These are phyloP conservation scores for Dynastes maya DNA, from an alignment of 2,888 invertebrate species.

Conservation along the genomic window DNA sequence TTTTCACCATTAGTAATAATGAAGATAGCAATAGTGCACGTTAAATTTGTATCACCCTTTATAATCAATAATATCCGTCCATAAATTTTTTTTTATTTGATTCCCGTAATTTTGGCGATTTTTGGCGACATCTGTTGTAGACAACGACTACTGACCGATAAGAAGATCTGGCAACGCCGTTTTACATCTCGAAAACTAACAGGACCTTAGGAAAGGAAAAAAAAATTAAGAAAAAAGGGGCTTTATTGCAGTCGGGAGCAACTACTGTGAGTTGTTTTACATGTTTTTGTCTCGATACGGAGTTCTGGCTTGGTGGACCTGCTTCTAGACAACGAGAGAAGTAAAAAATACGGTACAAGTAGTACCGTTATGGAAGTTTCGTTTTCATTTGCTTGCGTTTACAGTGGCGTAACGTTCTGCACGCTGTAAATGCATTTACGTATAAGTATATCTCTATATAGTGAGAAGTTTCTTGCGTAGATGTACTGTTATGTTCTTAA, in stretches of 20 bases:
- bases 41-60: too few species aligned
- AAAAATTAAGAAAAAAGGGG: not conserved
- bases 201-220: not conserved
- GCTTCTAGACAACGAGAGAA: slow-evolving; percentile 1
- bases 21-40: too few species aligned
- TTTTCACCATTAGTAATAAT: too few species aligned
- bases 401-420: slow-evolving; percentile 16
- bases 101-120: too few species aligned
- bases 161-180: not conserved
- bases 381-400: slow-evolving; percentile 10
- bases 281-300: not conserved
- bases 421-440: not conserved
- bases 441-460: too few species aligned
- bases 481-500: too few species aligned
- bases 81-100: too few species aligned
- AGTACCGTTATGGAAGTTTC: slow-evolving; percentile 25
- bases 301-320: not conserved
- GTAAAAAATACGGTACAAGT: slow-evolving; percentile 1
- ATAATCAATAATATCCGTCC: too few species aligned
- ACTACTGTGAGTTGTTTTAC: slow-evolving; percentile 2
- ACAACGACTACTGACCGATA: too few species aligned
- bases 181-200: not conserved
- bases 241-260: not conserved
- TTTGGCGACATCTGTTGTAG: too few species aligned
- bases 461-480: too few species aligned